Percentiles rank a stretch among this genome's conserved stretches.
These are phyloP conservation scores for Ashinkailepas kermadecensis DNA, from an alignment of 2,888 invertebrate genomes.

Conservation along the genomic window DNA sequence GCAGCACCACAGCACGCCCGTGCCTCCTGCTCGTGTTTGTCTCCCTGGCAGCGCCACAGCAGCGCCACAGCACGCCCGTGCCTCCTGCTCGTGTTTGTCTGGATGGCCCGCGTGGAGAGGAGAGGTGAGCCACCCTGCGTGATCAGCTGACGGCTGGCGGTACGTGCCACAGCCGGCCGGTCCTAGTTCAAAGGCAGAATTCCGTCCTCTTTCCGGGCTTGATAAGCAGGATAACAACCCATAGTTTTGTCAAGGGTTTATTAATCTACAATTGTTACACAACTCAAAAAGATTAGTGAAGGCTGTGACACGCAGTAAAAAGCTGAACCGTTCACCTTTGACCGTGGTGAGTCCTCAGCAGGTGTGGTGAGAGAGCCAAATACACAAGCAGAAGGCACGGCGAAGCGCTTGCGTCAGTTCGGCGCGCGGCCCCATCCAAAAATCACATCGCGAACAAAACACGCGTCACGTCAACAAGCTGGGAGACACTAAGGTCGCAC, in stretches of 20 bases:
- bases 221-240: no score
- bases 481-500: not conserved
- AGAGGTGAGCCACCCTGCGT: no score
- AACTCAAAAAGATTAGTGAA: not conserved
- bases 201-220: not conserved
- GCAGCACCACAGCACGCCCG: no score
- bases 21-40: not conserved
- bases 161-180: not conserved
- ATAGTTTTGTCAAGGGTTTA: not conserved
- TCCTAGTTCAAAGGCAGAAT: not conserved
- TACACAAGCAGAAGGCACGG: slow-evolving; percentile 10
- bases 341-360: not conserved
- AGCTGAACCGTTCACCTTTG: not conserved
- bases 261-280: not conserved
- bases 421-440: not conserved
- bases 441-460: no score
- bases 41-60: no score
- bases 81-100: not conserved
- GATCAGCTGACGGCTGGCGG: not conserved
- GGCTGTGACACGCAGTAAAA: not conserved
- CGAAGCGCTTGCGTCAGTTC: not conserved
- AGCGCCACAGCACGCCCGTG: no score
- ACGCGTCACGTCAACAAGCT: no score
- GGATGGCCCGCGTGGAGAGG: not conserved
- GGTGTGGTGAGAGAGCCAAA: not conserved